A percentile compares a stretch with the other conserved stretches of the same genome.
These are phyloP conservation scores for Agapostemon virescens DNA, from an alignment of 2,888 invertebrate genomes.

Conservation along the genomic window DNA sequence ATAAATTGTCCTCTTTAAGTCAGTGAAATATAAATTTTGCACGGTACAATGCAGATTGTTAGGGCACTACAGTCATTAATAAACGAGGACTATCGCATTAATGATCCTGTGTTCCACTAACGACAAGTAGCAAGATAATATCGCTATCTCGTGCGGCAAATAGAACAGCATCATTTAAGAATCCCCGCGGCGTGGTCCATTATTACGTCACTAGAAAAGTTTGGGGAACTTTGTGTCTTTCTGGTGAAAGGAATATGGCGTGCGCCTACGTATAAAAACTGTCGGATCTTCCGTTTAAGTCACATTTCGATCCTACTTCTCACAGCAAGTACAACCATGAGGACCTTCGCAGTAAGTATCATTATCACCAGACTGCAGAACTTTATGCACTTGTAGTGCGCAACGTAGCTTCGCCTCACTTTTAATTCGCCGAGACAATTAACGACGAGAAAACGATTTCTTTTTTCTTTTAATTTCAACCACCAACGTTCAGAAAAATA, in stretches of 20 bases:
- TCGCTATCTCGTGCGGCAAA: not conserved
- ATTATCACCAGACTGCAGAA: not conserved
- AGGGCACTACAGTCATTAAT: not conserved
- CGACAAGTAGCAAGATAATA: not conserved
- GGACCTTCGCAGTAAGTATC: constrained; percentile 69
- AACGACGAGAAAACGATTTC: not conserved
- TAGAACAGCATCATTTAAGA: constrained; percentile 8
- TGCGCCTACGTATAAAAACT: constrained; percentile 67
- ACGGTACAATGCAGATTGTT: not conserved
- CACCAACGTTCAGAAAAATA: not conserved
- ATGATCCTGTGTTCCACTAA: not conserved
- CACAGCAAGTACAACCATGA: constrained; percentile 63
- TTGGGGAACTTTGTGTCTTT: constrained; percentile 51
- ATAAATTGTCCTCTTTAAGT: not conserved
- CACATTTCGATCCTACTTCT: constrained; percentile 63
- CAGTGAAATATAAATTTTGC: not conserved
- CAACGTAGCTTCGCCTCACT: not conserved
- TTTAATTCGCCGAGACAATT: not conserved
- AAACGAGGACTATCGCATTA: not conserved
- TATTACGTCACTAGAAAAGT: constrained; percentile 50
- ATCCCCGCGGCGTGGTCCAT: constrained; percentile 20
- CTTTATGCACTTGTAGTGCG: not conserved
- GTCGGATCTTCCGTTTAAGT: constrained; percentile 49
- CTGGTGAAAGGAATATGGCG: constrained; percentile 64
- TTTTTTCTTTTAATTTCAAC: not conserved